Percentiles rank a stretch among this genome's conserved stretches.
Conservation (phyloP, 1,140 invertebrate genomes). For the Papilio aristodemus region DNA sequence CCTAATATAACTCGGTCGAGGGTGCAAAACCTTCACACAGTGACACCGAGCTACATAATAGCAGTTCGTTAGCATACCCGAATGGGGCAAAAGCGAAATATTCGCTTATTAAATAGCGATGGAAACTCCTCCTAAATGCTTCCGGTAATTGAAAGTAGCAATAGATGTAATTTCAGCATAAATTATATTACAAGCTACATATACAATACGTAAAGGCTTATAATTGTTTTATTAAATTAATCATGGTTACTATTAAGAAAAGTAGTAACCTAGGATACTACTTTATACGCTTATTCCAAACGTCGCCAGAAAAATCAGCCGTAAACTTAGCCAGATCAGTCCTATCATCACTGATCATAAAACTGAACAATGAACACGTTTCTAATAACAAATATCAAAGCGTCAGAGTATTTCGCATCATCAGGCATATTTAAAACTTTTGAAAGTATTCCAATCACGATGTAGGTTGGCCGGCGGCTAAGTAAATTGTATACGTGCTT, state of each 20-base stretch:
- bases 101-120: slow-evolving; percentile 60
- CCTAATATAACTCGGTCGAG: slow-evolving; percentile 71
- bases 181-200: not conserved
- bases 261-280: too few relatives aligned
- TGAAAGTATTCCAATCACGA: slow-evolving; percentile 68
- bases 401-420: slow-evolving; percentile 34
- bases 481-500: slow-evolving; percentile 77
- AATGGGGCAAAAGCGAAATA: slow-evolving; percentile 56
- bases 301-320: too few relatives aligned
- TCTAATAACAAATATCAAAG: not conserved
- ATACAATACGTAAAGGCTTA: not conserved
- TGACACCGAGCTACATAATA: slow-evolving; percentile 75
- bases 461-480: slow-evolving; percentile 53
- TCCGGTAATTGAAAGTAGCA: slow-evolving; percentile 26
- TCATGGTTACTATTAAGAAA: too few relatives aligned
- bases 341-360: too few relatives aligned
- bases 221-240: not conserved
- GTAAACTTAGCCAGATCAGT: too few relatives aligned
- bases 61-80: slow-evolving; percentile 73
- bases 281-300: too few relatives aligned
- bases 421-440: slow-evolving; percentile 44
- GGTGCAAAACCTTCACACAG: slow-evolving; percentile 78
- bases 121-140: slow-evolving; percentile 25
- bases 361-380: not conserved
- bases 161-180: not conserved